These are phyloP conservation scores for Gymnothorax reevesii DNA, from an alignment of 2,797 vertebrate species.

Conservation along the genomic window DNA sequence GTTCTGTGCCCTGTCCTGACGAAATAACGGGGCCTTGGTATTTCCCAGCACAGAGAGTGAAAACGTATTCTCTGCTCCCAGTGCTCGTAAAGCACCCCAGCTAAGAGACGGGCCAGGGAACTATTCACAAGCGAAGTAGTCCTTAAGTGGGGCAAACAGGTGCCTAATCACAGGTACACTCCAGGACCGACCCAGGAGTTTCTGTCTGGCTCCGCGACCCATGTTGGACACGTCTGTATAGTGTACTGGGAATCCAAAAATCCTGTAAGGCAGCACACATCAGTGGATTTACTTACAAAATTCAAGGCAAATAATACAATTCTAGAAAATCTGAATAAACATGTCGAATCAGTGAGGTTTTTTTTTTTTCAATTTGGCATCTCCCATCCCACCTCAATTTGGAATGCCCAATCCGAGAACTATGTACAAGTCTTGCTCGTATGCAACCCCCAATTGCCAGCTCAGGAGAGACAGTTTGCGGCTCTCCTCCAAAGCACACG, in stretches of 20 bases:
- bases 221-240: slow-evolving; percentile 92
- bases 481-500: too few relatives aligned
- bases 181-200: slow-evolving; percentile 90
- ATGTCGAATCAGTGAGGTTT: background rate
- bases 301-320: background rate
- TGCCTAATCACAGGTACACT: slow-evolving; percentile 92
- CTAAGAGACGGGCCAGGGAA: slow-evolving; percentile 24
- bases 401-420: too few relatives aligned
- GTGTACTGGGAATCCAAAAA: slow-evolving; percentile 93
- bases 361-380: too few relatives aligned
- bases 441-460: too few relatives aligned
- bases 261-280: slow-evolving; percentile 66
- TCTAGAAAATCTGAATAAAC: background rate
- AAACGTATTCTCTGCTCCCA: background rate
- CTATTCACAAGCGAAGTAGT: slow-evolving; percentile 95
- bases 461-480: too few relatives aligned
- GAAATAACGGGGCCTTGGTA: background rate
- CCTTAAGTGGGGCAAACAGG: slow-evolving; percentile 93
- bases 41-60: background rate
- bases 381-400: too few relatives aligned
- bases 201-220: slow-evolving; percentile 83
- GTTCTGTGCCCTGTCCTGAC: background rate
- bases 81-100: background rate
- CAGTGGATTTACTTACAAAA: background rate
- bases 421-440: too few relatives aligned